A percentile compares a stretch with the other conserved stretches of the same genome.
Conservation (phyloP, 2,888 invertebrate species). For the Antitype chi region DNA sequence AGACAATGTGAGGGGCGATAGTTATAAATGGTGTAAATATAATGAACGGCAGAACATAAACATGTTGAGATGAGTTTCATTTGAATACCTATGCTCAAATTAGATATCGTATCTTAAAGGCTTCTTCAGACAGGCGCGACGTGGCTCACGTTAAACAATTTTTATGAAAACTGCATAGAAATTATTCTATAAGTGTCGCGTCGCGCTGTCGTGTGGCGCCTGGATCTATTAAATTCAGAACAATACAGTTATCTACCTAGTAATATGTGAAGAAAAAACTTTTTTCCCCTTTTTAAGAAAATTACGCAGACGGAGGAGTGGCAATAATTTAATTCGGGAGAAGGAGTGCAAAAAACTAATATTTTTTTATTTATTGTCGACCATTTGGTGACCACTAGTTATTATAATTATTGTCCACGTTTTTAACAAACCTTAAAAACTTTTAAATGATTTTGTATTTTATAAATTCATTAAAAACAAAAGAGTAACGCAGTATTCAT, state of each 20-base stretch:
- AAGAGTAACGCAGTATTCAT: neutral
- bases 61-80: neutral
- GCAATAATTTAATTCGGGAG: too few species aligned
- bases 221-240: neutral
- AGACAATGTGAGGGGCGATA: neutral
- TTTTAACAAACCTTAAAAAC: neutral
- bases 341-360: too few species aligned
- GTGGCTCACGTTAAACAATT: too few species aligned
- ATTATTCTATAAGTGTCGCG: too few species aligned
- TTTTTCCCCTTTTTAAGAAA: too few species aligned
- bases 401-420: neutral
- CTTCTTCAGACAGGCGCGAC: too few species aligned
- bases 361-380: too few species aligned
- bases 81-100: too few species aligned
- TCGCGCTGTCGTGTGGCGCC: too few species aligned
- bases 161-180: too few species aligned
- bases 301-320: too few species aligned
- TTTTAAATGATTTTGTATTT: neutral
- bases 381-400: neutral
- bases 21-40: neutral
- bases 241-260: neutral
- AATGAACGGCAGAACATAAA: neutral
- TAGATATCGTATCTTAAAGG: neutral
- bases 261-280: too few species aligned
- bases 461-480: neutral